These are phyloP conservation scores for Ligdia adustata DNA, from an alignment of 2,888 invertebrate genomes.

Conservation along the genomic window DNA sequence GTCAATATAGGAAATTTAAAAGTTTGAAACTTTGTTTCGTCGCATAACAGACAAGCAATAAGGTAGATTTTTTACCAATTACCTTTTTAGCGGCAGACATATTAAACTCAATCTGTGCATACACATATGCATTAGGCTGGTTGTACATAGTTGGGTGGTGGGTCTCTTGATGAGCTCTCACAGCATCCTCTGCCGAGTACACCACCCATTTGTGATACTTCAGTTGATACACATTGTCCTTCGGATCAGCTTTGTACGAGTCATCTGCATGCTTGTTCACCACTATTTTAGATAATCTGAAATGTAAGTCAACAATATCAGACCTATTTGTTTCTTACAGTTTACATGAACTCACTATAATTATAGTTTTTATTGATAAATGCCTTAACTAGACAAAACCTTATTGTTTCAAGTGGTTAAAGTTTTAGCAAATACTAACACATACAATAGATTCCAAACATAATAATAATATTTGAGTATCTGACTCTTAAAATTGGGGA, in stretches of 20 bases:
- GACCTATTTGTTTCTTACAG: no score
- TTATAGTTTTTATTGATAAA: no score
- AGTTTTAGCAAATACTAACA: no score
- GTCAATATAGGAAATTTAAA: no score
- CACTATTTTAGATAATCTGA: slow-evolving; percentile 56
- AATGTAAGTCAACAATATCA: no score
- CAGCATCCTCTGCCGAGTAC: slow-evolving; percentile 89
- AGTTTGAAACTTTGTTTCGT: no score
- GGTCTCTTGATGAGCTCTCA: slow-evolving; percentile 90
- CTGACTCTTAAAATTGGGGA: no score
- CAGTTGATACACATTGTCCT: slow-evolving; percentile 81
- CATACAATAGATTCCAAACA: no score
- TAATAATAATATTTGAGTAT: no score
- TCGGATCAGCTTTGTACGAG: slow-evolving; percentile 69
- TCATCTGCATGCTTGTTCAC: slow-evolving; percentile 85
- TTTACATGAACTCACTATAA: no score
- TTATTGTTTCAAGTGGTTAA: no score
- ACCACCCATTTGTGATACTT: slow-evolving; percentile 85
- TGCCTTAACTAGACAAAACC: no score
- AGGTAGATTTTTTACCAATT: slow-evolving; percentile 11
- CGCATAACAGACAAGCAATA: background rate
- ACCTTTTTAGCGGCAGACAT: slow-evolving; percentile 90
- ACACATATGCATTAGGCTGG: slow-evolving; percentile 87
- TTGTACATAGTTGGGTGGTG: slow-evolving; percentile 94
- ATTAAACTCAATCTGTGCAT: slow-evolving; percentile 90